Percentiles rank a stretch among this genome's conserved stretches.
Evolutionary conservation across 2,113 vertebrate species (phyloP).

Genomic region (Uria aalge): DNA sequence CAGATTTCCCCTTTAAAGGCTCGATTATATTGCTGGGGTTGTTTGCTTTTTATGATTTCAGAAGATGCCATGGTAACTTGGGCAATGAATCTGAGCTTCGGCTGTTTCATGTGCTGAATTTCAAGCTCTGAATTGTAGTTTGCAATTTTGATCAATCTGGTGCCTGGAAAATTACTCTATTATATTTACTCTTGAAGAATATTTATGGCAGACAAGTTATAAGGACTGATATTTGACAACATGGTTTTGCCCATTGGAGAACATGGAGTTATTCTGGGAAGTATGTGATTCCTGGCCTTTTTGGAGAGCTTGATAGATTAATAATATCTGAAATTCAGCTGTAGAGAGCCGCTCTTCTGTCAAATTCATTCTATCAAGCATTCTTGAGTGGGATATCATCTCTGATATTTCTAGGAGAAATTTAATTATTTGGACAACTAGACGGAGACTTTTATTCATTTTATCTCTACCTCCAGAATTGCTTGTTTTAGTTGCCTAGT

Average conservation of each 20-base stretch:
- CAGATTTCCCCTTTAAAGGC: conserved; percentile 52
- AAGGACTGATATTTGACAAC: not conserved
- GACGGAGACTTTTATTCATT: not conserved
- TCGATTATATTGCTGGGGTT: conserved; percentile 34
- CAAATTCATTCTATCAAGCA: not conserved
- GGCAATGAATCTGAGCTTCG: conserved; percentile 27
- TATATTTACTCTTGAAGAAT: conserved; percentile 13
- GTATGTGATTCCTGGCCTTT: not conserved
- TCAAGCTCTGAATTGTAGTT: conserved; percentile 14
- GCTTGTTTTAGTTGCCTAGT: not conserved
- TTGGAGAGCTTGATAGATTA: not conserved
- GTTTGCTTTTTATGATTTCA: conserved; percentile 60
- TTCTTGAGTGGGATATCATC: not conserved
- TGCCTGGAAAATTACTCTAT: conserved; percentile 12
- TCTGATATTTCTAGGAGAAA: not conserved
- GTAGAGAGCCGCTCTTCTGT: not conserved
- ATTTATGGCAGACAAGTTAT: not conserved
- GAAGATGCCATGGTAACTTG: conserved; percentile 56
- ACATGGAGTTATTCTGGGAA: not conserved
- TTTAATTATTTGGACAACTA: not conserved
- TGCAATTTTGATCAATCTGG: conserved; percentile 2
- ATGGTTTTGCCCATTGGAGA: not conserved
- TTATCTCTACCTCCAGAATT: not conserved
- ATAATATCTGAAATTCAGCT: not conserved
- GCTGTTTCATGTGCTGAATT: conserved; percentile 7